phyloP scores from a whole-genome alignment of 2,888 invertebrate species.

The Ochropleura leucogaster region DNA sequence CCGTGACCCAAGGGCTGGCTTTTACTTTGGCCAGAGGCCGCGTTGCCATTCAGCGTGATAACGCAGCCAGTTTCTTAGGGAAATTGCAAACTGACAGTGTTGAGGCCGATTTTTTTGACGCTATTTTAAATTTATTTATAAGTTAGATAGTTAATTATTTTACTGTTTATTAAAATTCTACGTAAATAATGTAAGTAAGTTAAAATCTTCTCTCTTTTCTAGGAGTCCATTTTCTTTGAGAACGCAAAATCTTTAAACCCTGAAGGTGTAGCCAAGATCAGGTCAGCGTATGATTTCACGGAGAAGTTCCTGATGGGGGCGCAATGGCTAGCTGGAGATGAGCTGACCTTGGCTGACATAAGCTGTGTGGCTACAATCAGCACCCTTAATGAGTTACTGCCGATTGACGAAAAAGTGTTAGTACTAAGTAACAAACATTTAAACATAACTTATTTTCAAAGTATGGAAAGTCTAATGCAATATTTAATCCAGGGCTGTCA shows the following conservation, averaged over 20 bases:
- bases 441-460: neutral
- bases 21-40: too few species aligned
- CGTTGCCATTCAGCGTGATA: too few species aligned
- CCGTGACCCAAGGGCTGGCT: too few species aligned
- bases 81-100: too few species aligned
- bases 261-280: constrained; percentile 65
- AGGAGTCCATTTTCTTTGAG: constrained; percentile 66
- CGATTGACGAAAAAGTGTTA: constrained; percentile 68
- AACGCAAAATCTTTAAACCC: constrained; percentile 57
- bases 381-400: constrained; percentile 74
- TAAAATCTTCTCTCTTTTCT: neutral
- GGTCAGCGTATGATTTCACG: constrained; percentile 73
- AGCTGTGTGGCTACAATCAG: constrained; percentile 87
- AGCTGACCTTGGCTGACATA: constrained; percentile 90
- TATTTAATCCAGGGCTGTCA: too few species aligned
- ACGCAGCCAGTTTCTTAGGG: too few species aligned
- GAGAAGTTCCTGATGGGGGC: constrained; percentile 86
- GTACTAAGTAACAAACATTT: constrained; percentile 29
- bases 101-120: too few species aligned
- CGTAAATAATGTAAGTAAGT: too few species aligned
- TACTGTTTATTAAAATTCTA: too few species aligned
- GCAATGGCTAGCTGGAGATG: constrained; percentile 88
- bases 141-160: too few species aligned
- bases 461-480: neutral
- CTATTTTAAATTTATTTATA: too few species aligned